phyloP scores from a whole-genome alignment of 2,797 vertebrate species.

The Orientallactaga sibirica region DNA sequence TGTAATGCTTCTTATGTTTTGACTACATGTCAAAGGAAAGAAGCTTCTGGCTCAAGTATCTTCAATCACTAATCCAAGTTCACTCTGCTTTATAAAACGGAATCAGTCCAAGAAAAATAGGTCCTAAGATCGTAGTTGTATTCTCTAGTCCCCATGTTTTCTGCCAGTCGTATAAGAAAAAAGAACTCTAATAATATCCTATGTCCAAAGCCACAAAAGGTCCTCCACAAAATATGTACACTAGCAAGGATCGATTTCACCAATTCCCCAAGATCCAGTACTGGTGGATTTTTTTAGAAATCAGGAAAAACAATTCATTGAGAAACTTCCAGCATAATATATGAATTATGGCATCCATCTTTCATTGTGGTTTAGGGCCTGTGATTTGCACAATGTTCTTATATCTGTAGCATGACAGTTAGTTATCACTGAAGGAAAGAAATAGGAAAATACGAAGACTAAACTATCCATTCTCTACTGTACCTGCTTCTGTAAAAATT shows the following conservation, averaged over 20 bases:
- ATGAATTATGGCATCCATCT: slow-evolving; percentile 17
- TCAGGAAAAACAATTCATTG: neutral
- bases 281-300: neutral
- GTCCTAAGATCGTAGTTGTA: neutral
- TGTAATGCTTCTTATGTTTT: neutral
- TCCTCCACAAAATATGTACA: neutral
- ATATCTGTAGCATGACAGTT: neutral
- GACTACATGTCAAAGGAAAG: neutral
- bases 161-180: too few species aligned
- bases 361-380: neutral
- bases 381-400: slow-evolving; percentile 10
- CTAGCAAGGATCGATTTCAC: neutral
- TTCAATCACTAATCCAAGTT: neutral
- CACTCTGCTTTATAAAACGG: neutral
- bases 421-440: neutral
- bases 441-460: neutral
- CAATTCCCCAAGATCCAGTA: neutral
- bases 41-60: neutral
- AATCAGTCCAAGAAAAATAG: neutral
- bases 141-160: neutral
- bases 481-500: neutral
- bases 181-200: neutral
- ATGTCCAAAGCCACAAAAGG: neutral
- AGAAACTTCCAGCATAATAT: neutral
- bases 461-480: neutral